These are phyloP conservation scores for Paramuricea clavata DNA, from an alignment of 92 coral and sea anemone species.

Conservation along the genomic window DNA sequence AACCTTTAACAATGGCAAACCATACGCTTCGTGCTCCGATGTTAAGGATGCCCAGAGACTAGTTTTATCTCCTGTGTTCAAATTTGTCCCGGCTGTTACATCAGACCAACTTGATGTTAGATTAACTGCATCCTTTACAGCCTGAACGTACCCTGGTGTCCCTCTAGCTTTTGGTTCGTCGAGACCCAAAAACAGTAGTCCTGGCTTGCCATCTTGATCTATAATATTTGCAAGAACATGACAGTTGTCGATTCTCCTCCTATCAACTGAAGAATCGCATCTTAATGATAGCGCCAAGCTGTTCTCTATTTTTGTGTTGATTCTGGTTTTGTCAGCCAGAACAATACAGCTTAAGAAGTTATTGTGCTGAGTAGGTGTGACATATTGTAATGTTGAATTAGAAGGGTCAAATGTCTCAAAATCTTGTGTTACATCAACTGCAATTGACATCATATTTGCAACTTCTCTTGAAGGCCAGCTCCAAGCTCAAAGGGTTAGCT, in stretches of 20 bases:
- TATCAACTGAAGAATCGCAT: slow-evolving; percentile 9
- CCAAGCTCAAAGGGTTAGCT: neutral
- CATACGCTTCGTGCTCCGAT: neutral
- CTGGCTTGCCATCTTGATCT: slow-evolving; percentile 18
- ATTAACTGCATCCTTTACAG: slow-evolving; percentile 12
- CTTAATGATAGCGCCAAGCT: slow-evolving; percentile 8
- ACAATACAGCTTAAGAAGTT: slow-evolving; percentile 3
- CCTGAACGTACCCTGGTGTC: slow-evolving; percentile 17
- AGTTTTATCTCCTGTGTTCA: slow-evolving; percentile 32
- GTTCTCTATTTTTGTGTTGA: neutral
- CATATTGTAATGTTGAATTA: neutral
- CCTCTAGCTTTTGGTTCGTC: neutral
- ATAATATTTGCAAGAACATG: slow-evolving; percentile 8
- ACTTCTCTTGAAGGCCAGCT: slow-evolving; percentile 17
- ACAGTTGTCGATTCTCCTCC: neutral
- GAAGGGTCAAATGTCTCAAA: slow-evolving; percentile 1
- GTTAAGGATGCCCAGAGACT: slow-evolving; percentile 3
- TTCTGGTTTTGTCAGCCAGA: slow-evolving; percentile 12
- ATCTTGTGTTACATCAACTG: slow-evolving; percentile 12
- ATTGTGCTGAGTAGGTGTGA: slow-evolving; percentile 10
- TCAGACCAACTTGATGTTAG: slow-evolving; percentile 10
- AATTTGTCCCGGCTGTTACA: slow-evolving; percentile 25
- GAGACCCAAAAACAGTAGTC: neutral
- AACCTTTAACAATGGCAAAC: neutral
- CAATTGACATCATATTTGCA: slow-evolving; percentile 3